A percentile compares a stretch with the other conserved stretches of the same genome.
Conservation (phyloP, 2,888 invertebrate genomes). For the Metalampra italica region DNA sequence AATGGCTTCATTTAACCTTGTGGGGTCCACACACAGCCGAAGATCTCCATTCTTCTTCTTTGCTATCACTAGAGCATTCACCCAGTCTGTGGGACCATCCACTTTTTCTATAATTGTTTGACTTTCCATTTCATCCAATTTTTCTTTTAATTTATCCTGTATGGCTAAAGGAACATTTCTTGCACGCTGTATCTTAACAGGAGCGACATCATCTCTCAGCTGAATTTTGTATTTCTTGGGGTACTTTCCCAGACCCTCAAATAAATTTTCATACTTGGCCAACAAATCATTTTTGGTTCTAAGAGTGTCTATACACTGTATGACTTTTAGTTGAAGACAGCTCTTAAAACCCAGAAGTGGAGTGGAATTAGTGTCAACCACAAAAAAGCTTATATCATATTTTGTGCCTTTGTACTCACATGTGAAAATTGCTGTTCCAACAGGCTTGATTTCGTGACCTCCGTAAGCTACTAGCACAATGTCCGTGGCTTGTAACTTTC, state of each 20-base stretch:
- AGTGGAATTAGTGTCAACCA: constrained; percentile 7
- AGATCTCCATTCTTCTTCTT: constrained; percentile 11
- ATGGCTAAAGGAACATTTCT: constrained; percentile 9
- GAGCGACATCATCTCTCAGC: neutral
- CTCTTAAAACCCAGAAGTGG: constrained; percentile 6
- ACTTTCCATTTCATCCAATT: constrained; percentile 1
- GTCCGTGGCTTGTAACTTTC: constrained; percentile 1
- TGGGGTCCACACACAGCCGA: constrained; percentile 13
- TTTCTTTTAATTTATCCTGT: constrained; percentile 6
- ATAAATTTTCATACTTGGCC: neutral
- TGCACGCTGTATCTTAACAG: constrained; percentile 9
- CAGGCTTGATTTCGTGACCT: neutral
- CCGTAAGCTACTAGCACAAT: constrained; percentile 6
- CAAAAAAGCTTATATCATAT: constrained; percentile 7
- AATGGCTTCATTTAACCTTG: constrained; percentile 13
- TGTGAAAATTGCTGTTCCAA: constrained; percentile 8
- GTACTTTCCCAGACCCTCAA: neutral
- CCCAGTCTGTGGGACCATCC: constrained; percentile 16
- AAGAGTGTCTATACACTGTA: neutral
- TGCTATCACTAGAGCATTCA: constrained; percentile 11
- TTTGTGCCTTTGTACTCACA: constrained; percentile 2
- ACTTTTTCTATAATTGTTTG: constrained; percentile 12
- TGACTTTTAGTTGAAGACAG: constrained; percentile 1
- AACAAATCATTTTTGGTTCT: neutral
- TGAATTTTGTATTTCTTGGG: neutral